Percentiles rank a stretch among this genome's conserved stretches.
Evolutionary conservation across 2,797 vertebrate genomes (phyloP).

Genomic region (Cygnus olor): DNA sequence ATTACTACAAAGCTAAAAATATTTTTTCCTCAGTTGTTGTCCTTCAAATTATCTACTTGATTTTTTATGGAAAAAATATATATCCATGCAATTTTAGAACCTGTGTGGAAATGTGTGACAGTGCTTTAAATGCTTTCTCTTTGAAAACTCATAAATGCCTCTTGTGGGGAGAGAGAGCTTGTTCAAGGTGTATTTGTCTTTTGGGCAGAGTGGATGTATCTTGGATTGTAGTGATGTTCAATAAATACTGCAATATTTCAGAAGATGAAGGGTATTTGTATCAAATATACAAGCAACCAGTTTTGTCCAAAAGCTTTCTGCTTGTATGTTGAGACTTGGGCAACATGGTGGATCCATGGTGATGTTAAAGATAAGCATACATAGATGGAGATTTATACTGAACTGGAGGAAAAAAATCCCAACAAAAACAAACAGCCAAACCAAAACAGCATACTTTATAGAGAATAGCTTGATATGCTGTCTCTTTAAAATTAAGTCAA

Average conservation of each 20-base stretch:
- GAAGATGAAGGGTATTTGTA: not conserved
- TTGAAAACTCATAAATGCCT: not conserved
- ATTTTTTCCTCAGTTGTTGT: accelerated
- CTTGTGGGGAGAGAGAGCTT: not conserved
- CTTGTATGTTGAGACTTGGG: not conserved
- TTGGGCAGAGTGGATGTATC: not conserved
- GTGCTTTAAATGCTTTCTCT: not conserved
- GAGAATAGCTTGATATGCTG: not conserved
- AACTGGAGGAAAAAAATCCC: not conserved
- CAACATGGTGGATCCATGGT: not conserved
- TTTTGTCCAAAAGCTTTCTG: not conserved
- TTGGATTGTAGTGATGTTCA: not conserved
- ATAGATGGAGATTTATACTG: not conserved
- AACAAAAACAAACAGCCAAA: too few species aligned
- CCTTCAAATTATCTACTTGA: not conserved
- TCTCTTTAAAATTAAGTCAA: not conserved
- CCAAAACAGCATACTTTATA: not conserved
- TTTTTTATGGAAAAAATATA: not conserved
- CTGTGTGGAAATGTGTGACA: not conserved
- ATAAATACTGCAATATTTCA: not conserved
- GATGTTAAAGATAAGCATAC: not conserved
- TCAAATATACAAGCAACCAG: not conserved
- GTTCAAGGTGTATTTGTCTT: not conserved
- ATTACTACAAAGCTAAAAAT: not conserved
- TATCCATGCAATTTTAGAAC: not conserved